Percentiles rank a stretch among this genome's conserved stretches.
These are phyloP conservation scores for Lepas anatifera DNA, from an alignment of 2,888 invertebrate species.

Conservation along the genomic window DNA sequence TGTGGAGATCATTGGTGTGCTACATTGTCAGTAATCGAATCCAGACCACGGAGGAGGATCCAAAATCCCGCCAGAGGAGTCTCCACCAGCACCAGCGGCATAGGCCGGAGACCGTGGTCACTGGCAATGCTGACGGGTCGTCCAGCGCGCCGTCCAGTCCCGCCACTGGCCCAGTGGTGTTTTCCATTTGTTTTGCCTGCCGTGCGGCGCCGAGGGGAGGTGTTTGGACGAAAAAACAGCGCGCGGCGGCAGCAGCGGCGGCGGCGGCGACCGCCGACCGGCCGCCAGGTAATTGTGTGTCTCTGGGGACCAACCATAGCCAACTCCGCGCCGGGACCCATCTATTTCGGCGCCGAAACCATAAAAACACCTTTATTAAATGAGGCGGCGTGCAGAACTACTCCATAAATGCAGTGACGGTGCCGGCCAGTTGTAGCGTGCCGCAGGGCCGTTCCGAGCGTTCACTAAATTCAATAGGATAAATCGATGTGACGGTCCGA, in stretches of 20 bases:
- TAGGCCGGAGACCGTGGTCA: no score
- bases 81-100: no score
- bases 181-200: neutral
- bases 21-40: no score
- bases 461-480: constrained; percentile 12
- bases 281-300: neutral
- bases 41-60: no score
- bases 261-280: neutral
- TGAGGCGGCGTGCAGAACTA: neutral
- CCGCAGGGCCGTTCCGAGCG: neutral
- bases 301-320: neutral
- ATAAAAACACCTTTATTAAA: constrained; percentile 9
- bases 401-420: neutral
- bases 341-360: neutral
- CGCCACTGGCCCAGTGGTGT: no score
- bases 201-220: neutral
- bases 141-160: no score
- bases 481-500: neutral
- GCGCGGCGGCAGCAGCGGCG: neutral
- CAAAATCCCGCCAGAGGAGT: no score
- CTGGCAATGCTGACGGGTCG: no score
- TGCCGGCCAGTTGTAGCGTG: neutral
- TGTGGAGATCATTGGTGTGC: no score
- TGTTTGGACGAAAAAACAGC: constrained; percentile 7
- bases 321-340: neutral